Conservation (phyloP, 2,113 vertebrate species). For the Antigone vipio region DNA sequence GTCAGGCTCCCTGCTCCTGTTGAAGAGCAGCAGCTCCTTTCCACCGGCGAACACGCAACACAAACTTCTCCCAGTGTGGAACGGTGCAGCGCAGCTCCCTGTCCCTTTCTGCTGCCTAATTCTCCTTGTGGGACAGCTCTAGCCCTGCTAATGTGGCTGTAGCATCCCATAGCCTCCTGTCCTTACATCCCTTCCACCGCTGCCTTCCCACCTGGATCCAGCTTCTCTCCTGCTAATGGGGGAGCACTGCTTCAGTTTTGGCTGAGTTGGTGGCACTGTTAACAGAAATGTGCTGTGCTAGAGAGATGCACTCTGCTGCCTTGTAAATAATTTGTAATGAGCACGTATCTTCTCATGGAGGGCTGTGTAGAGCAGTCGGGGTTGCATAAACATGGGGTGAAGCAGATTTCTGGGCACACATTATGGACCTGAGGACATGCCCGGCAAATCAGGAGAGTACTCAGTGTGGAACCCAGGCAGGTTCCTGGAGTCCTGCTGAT, state of each 20-base stretch:
- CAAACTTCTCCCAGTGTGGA: fast-evolving
- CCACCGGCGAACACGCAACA: neutral
- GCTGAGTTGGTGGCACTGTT: neutral
- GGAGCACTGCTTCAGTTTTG: neutral
- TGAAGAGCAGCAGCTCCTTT: neutral
- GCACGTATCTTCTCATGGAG: fast-evolving
- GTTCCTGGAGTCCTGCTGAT: neutral
- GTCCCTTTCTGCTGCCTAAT: neutral
- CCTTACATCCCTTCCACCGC: neutral
- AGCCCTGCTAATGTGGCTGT: neutral
- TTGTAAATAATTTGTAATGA: neutral
- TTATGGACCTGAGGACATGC: fast-evolving
- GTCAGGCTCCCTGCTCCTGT: neutral
- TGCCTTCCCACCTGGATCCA: neutral
- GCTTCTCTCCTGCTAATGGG: neutral
- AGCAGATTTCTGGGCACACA: neutral
- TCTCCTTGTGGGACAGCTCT: neutral
- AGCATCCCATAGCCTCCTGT: neutral
- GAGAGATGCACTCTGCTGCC: neutral
- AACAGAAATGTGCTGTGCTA: neutral
- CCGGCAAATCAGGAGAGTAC: neutral
- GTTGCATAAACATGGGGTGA: neutral
- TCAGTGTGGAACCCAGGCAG: neutral
- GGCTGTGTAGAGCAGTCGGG: neutral
- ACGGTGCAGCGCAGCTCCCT: neutral